phyloP scores from a whole-genome alignment of 2,888 invertebrate genomes.

The Asteroscopus sphinx region DNA sequence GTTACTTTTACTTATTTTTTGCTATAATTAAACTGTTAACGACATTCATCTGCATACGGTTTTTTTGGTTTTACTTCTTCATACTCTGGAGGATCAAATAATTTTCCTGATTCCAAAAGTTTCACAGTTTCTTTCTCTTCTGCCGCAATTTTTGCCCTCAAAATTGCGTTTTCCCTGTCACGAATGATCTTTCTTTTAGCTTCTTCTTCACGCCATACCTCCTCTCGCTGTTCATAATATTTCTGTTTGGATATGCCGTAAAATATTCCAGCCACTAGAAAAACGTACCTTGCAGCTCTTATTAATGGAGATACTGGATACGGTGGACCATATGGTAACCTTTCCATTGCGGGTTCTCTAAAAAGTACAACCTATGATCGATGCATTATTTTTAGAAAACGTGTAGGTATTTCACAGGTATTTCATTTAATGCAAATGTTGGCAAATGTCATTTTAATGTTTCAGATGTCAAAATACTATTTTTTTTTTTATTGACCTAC shows the following conservation, averaged over 20 bases:
- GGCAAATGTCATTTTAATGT: too few species aligned
- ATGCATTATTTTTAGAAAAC: background rate
- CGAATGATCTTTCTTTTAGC: slow-evolving; percentile 74
- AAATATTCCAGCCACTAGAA: slow-evolving; percentile 78
- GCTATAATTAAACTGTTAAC: too few species aligned
- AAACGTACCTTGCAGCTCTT: slow-evolving; percentile 73
- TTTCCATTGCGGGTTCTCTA: slow-evolving; percentile 12
- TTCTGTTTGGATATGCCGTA: slow-evolving; percentile 75
- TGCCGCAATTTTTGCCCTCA: slow-evolving; percentile 71
- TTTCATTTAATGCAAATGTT: background rate
- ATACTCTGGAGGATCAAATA: slow-evolving; percentile 61
- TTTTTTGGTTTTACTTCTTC: background rate
- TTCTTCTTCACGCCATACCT: slow-evolving; percentile 67
- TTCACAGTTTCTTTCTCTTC: slow-evolving; percentile 73
- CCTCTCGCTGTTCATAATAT: slow-evolving; percentile 71
- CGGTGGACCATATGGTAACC: slow-evolving; percentile 76
- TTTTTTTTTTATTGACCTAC: slow-evolving; percentile 21
- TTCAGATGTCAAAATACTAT: slow-evolving; percentile 8
- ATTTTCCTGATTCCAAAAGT: slow-evolving; percentile 75
- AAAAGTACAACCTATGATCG: background rate
- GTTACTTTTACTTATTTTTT: too few species aligned
- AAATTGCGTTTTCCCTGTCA: slow-evolving; percentile 69
- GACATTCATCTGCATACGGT: too few species aligned
- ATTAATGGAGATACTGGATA: slow-evolving; percentile 81
- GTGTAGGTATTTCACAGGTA: background rate